Evolutionary conservation across 2,888 invertebrate species (phyloP).

Genomic region (Sclerodermus sp.): DNA sequence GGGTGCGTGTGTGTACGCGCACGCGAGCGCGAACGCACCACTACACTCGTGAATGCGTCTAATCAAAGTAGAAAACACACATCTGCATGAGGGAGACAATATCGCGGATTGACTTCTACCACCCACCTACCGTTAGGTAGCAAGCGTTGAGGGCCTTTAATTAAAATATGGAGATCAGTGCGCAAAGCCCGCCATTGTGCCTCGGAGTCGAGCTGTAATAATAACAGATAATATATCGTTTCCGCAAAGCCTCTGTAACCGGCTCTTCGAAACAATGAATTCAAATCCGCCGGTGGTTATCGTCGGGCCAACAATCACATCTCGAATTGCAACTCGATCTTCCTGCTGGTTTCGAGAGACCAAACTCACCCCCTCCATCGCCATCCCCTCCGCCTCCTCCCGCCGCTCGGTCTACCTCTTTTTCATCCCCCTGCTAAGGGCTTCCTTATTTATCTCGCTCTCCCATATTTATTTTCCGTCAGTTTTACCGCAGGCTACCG

Average conservation of each 20-base stretch:
- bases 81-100: background rate
- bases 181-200: slow-evolving; percentile 47
- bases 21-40: too few relatives aligned
- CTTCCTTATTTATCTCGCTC: too few relatives aligned
- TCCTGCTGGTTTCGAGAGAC: too few relatives aligned
- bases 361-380: too few relatives aligned
- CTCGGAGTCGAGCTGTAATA: slow-evolving; percentile 47
- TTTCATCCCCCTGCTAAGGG: too few relatives aligned
- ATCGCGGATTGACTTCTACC: background rate
- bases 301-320: slow-evolving; percentile 39
- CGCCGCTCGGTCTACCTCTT: too few relatives aligned
- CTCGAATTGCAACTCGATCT: slow-evolving; percentile 8
- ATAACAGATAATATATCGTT: slow-evolving; percentile 53
- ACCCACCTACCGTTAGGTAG: slow-evolving; percentile 6
- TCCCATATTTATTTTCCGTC: too few relatives aligned
- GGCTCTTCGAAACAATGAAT: slow-evolving; percentile 46
- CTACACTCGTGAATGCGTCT: too few relatives aligned
- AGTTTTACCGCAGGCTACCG: too few relatives aligned
- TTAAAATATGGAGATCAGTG: slow-evolving; percentile 55
- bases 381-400: too few relatives aligned
- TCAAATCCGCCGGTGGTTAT: slow-evolving; percentile 45
- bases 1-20: too few relatives aligned
- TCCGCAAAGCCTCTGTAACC: slow-evolving; percentile 33
- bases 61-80: too few relatives aligned
- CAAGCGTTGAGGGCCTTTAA: slow-evolving; percentile 44